Evolutionary conservation across 64 coral and sea anemone genomes (phyloP).

Genomic region (Anthopleura sola): DNA sequence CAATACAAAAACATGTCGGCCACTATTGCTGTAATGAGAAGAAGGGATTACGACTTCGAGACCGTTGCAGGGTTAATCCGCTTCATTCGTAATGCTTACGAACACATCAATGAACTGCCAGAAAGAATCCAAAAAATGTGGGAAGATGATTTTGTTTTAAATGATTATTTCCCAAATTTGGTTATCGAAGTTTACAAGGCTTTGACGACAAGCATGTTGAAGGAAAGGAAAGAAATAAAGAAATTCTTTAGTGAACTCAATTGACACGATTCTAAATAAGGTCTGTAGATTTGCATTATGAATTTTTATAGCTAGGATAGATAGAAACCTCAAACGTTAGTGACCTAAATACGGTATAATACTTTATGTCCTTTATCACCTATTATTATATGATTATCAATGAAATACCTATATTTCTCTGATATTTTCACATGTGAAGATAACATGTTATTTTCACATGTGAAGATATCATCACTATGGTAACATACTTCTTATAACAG

Average conservation of each 20-base stretch:
- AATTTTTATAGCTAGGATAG: no score
- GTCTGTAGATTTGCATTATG: no score
- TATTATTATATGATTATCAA: no score
- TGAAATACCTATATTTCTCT: no score
- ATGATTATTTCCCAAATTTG: background rate
- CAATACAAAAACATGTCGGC: background rate
- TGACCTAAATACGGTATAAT: no score
- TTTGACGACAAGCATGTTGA: background rate
- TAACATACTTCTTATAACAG: no score
- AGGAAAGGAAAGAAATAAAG: background rate
- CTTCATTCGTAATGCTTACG: background rate
- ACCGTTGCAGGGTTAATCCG: background rate
- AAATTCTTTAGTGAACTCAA: background rate
- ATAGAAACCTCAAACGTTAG: no score
- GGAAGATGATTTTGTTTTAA: background rate
- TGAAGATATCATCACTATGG: no score
- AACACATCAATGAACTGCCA: background rate
- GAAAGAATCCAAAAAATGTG: background rate
- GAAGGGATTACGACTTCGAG: background rate
- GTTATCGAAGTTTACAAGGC: slow-evolving; percentile 9
- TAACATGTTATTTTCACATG: no score
- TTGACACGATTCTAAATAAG: no score
- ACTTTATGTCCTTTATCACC: no score
- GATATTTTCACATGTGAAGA: no score
- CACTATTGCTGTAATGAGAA: background rate